Base-by-base conservation (phyloP, 2,113 vertebrate species). In the Orycteropus afer region DNA sequence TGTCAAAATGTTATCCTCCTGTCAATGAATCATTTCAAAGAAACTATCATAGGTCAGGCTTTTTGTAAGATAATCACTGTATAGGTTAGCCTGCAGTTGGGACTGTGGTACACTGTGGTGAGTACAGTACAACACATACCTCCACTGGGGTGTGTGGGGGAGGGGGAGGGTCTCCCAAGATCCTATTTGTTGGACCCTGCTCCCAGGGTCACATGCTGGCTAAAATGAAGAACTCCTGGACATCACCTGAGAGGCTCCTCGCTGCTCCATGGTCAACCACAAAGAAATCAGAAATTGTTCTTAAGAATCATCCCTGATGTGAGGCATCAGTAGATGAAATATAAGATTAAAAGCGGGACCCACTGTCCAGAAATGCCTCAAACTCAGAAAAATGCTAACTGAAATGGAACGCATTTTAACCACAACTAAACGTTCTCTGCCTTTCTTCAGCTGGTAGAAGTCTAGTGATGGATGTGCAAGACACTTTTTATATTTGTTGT, bases 341-440 rank as follows among this genome's bases (percentile, higher is more conserved):
- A 37, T 0, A n/a, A 37, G 12, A 15, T 7, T 67, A 20, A 27
- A 65, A 74, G 86, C 73, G 65, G 90, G 78, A 79, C 42, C 40
- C 7, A 5, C 32, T 7, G 61, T 42, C 61, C 55, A 0, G 23
- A 92, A 81, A 57, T 1, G 40, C n/a, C 78, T 23, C 32, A 25
- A 86, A 22, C 91, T 63, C 91, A 67, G 77, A 84, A 65, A 89
- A 49, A 53, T 5, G 93, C 86, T 76, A 69, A 95, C 71, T 80
- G 79, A 96, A 91, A 95, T 1, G 10, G 23, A 90, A 78, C 47
- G 15, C 40, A 25, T 40, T 67, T 79, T 84, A 81, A 95, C 94
- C 90, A 86, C 95, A 96, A 86, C 76, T 3, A 40, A 45, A 69
- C 78, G 55, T 84, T 45, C 93, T 15, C 32, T 1, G 78, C n/a